phyloP scores from a whole-genome alignment of 2,113 vertebrate species.

The Willisornis vidua region DNA sequence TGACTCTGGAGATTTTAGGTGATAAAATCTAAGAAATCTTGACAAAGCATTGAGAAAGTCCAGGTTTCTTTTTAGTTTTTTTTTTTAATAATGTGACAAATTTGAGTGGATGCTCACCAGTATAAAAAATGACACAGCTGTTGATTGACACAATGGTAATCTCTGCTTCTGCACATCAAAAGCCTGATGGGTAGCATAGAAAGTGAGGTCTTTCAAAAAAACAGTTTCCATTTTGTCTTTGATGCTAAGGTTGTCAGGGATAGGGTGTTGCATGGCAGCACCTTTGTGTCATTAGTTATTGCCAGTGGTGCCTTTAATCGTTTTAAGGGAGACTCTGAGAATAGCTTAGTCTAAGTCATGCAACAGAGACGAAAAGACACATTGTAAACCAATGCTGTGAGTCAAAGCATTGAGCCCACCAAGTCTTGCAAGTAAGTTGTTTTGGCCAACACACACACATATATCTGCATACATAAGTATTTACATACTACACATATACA shows the following conservation, averaged over 20 bases:
- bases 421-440: neutral
- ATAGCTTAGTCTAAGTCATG: conserved; percentile 41
- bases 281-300: conserved; percentile 80
- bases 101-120: neutral
- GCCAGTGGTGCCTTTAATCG: conserved; percentile 89
- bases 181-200: neutral
- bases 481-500: neutral
- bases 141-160: neutral
- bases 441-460: neutral
- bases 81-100: neutral
- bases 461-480: neutral
- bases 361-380: neutral
- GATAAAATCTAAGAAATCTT: neutral
- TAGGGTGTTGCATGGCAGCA: conserved; percentile 55
- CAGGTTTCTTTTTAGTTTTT: neutral
- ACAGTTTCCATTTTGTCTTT: neutral
- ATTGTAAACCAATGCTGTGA: neutral
- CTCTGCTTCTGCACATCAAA: neutral
- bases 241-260: conserved; percentile 48
- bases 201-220: neutral
- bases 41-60: neutral
- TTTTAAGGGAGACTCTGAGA: conserved; percentile 84
- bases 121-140: neutral
- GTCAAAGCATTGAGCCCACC: neutral
- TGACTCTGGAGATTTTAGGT: neutral